phyloP scores from a whole-genome alignment of 1,140 invertebrate species.

The Idris sp. region DNA sequence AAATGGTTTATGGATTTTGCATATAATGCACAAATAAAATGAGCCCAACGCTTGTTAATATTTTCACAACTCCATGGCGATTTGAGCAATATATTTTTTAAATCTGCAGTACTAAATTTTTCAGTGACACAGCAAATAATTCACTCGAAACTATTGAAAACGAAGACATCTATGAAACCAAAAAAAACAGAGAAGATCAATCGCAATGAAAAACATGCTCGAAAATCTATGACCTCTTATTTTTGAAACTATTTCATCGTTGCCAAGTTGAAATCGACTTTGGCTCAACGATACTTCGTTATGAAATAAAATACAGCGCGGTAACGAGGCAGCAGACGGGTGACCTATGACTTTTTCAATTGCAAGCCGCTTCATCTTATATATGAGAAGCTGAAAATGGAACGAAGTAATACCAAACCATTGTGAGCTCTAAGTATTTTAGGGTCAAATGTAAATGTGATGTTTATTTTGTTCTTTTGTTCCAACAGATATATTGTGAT shows the following conservation, averaged over 20 bases:
- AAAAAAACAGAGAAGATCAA: slow-evolving; percentile 18
- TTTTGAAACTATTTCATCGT: slow-evolving; percentile 24
- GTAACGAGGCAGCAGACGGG: slow-evolving; percentile 13
- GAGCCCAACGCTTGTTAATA: no score
- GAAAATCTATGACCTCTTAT: slow-evolving; percentile 37
- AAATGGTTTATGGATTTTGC: no score
- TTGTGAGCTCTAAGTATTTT: slow-evolving; percentile 22
- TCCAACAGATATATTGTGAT: slow-evolving; percentile 12
- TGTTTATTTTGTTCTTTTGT: slow-evolving; percentile 21
- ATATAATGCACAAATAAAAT: no score
- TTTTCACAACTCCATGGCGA: no score
- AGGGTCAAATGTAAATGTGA: slow-evolving; percentile 19
- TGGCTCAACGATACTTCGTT: slow-evolving; percentile 26
- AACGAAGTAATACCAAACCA: slow-evolving; percentile 5
- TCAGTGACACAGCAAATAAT: no score
- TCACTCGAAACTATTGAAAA: slow-evolving; percentile 36
- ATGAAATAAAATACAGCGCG: slow-evolving; percentile 25
- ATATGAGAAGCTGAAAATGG: slow-evolving; percentile 19
- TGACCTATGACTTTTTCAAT: slow-evolving; percentile 34
- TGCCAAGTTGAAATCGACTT: slow-evolving; percentile 5
- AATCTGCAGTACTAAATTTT: no score
- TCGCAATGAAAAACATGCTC: slow-evolving; percentile 7
- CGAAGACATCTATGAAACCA: slow-evolving; percentile 22
- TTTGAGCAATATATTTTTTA: no score
- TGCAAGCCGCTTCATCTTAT: background rate